Evolutionary conservation across 2,888 invertebrate species (phyloP).

Genomic region (Dasysyrphus tricinctus): DNA sequence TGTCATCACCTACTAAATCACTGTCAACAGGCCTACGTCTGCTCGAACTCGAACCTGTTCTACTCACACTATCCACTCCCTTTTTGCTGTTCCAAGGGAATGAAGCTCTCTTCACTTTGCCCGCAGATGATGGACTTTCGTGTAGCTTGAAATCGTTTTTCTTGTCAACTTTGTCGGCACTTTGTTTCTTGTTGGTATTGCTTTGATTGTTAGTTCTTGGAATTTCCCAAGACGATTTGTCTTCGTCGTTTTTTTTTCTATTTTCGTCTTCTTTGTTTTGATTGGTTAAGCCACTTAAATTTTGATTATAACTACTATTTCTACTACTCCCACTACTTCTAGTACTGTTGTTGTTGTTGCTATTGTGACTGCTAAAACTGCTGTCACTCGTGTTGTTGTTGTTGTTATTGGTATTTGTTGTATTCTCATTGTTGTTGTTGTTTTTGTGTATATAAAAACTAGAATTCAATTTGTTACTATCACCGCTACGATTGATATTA

Average conservation of each 20-base stretch:
- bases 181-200: conserved; percentile 51
- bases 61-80: conserved; percentile 25
- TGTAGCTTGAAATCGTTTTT: conserved; percentile 7
- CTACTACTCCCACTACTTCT: conserved; percentile 32
- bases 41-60: conserved; percentile 38
- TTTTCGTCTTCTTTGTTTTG: conserved; percentile 55
- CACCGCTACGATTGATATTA: conserved; percentile 75
- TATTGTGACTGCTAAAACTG: neutral
- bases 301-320: conserved; percentile 78
- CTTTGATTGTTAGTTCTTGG: conserved; percentile 62
- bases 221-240: conserved; percentile 42
- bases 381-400: conserved; percentile 29
- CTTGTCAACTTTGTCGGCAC: conserved; percentile 55
- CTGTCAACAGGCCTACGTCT: conserved; percentile 48
- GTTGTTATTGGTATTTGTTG: conserved; percentile 46
- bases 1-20: conserved; percentile 45
- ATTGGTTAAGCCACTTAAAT: conserved; percentile 79
- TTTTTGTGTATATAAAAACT: conserved; percentile 70
- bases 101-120: conserved; percentile 61
- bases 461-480: conserved; percentile 75
- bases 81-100: conserved; percentile 27
- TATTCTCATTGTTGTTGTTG: conserved; percentile 45
- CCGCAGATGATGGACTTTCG: neutral
- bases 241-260: neutral
- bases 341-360: conserved; percentile 15